Evolutionary conservation across 2,113 vertebrate species (phyloP).

Genomic region (Emydocephalus ijimae): DNA sequence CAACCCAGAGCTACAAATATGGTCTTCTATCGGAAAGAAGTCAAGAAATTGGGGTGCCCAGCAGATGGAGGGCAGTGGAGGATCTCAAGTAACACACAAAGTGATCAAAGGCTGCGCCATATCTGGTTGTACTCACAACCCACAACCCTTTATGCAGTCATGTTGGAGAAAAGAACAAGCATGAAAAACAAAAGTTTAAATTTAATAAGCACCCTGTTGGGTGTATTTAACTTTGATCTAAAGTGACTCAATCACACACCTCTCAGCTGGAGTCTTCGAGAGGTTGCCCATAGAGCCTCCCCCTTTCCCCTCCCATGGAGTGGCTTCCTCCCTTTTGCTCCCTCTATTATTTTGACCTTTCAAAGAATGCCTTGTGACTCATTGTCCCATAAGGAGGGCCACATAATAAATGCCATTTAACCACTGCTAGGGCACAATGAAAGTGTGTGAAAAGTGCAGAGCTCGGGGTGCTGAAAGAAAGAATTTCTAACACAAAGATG

Average conservation of each 20-base stretch:
- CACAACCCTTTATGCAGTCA: not conserved
- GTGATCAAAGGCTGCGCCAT: not conserved
- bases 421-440: not conserved
- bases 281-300: not conserved
- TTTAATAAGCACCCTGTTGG: not conserved
- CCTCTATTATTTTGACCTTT: conserved; percentile 12
- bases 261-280: not conserved
- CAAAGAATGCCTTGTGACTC: not conserved
- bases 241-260: not conserved
- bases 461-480: not conserved
- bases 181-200: not conserved
- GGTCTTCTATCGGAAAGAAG: not conserved
- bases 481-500: fast-evolving
- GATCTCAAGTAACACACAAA: not conserved
- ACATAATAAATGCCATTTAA: not conserved
- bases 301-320: not conserved
- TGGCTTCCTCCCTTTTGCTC: not conserved
- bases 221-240: not conserved
- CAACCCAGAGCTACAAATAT: too few species aligned
- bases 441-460: not conserved
- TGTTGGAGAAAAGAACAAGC: not conserved
- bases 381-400: not conserved
- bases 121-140: not conserved
- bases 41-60: not conserved
- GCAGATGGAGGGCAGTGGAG: not conserved